phyloP scores from a whole-genome alignment of 2,888 invertebrate species.

The Caenorhabditis drosophilae region DNA sequence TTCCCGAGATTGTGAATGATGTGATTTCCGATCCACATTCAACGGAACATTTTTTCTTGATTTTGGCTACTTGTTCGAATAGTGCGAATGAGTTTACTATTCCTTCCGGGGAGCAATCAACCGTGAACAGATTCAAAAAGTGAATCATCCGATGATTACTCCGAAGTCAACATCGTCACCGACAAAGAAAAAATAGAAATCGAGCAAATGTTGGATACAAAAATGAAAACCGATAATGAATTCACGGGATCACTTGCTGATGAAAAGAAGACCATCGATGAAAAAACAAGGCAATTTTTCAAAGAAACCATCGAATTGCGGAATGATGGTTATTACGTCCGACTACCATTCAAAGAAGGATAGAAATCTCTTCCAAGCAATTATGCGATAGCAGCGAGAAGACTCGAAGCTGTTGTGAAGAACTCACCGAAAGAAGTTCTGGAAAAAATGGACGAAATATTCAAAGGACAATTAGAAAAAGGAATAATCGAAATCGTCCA shows the following conservation, averaged over 20 bases:
- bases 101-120: slow-evolving; percentile 2
- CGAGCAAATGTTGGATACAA: not conserved
- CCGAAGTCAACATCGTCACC: not conserved
- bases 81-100: not conserved
- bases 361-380: slow-evolving; percentile 6
- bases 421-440: slow-evolving; percentile 7
- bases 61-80: not conserved
- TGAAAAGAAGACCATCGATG: not conserved
- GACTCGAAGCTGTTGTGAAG: slow-evolving; percentile 1
- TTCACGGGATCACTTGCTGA: not conserved
- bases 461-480: slow-evolving; percentile 36
- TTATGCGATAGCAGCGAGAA: slow-evolving; percentile 2
- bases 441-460: slow-evolving; percentile 23
- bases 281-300: slow-evolving; percentile 5
- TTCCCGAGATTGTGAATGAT: not conserved
- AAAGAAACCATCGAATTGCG: slow-evolving; percentile 8
- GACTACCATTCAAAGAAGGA: slow-evolving; percentile 6
- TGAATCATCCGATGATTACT: not conserved
- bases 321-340: slow-evolving; percentile 17
- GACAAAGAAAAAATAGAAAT: not conserved
- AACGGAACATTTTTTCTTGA: not conserved
- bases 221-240: not conserved
- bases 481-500: slow-evolving; percentile 41
- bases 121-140: not conserved
- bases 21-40: not conserved